Evolutionary conservation across 2,888 invertebrate species (phyloP), one percentile per base, ranked within the genome.

Genomic region (Microctonus aethiopoides): DNA sequence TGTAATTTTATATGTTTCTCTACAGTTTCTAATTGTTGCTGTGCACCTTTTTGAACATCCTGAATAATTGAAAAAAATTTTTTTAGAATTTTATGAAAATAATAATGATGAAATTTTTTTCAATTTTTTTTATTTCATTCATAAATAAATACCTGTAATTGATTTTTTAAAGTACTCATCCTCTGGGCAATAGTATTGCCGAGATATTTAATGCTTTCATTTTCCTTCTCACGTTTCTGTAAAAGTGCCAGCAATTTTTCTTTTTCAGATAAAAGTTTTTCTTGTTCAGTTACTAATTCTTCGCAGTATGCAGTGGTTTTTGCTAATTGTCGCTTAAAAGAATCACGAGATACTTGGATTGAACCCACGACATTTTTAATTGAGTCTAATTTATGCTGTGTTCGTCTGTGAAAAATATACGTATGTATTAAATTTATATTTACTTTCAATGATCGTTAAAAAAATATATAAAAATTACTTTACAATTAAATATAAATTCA

Each of bases 271-370:
- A 88, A 76, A n/a, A 89, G 81, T 51, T 86, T 84, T 77, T 90
- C 90, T 67, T 89, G 90, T 74, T 90, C 89, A 9, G 80, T 78
- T 1, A 89, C 88, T 68, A 90, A 83, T 74, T 89, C 88, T 75
- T 88, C 88, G 52, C 89, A 89, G 79, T 89, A 89, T 51, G 81
- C 81, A 81, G 89, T 89, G 0, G 88, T 88, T 78, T 89, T 89
- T 72, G 85, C 87, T 39, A 90, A 80, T 76, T 89, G 89, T 70
- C 88, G 87, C 66, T 88, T 87, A 57, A 88, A 87, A 7, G 89
- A 88, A 71, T 88, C 88, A 52, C 88, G 84, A 1, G 89, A 89
- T 51, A 88, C 79, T 79, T 89, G 88, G 11, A 88, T 85, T 32
- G 88, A 87, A 63, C 86, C 86, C 59, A 89, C 74, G 4, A 82